Base-by-base conservation (phyloP, 2,888 invertebrate species). In the Noctua pronuba region DNA sequence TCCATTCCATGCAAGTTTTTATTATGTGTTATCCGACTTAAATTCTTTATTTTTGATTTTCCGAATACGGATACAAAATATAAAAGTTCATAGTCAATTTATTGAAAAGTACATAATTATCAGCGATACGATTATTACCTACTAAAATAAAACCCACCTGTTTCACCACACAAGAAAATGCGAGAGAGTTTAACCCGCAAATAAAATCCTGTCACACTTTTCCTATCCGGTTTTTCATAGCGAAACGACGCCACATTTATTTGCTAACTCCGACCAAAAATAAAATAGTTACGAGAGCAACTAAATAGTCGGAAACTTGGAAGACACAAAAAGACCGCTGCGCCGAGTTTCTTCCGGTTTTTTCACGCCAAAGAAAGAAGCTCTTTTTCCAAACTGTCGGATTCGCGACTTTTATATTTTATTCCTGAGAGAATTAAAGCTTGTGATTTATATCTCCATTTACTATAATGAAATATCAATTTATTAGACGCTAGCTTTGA, bases 341-440 rank as follows among this genome's bases (percentile, higher is more conserved):
- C 77, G 79, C 70, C 73, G 72, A 84, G 76, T 89, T 84, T 68
- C 83, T 80, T 82, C 80, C 83, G 76, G 77, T 73, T 89, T 84
- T 87, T 82, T 86, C 84, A 79, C 67, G 55, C 69, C 46, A 72
- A 87, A 83, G 82, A 86, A 89, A 86, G 75, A 84, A 82, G 69
- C 71, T 76, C 73, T 84, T 88, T 88, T 88, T 84, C 80, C 88
- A 75, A 85, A 79, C 80, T 80, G 86, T 85, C 83, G 80, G 85
- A 78, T 77, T 69, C 55, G 58, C 73, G 73, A 80, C 79, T 79
- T 82, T 85, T 73, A 82, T 74, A 70, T 87, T 88, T 87, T 82
- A 83, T 83, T 83, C 73, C 28, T 6, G 35, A 46, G 64, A 41
- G 79, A 75, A 84, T 79, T 86, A 75, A 81, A 75, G 70, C 58